These are phyloP conservation scores for Neodon shergylaensis DNA, from an alignment of 2,113 vertebrate species.

Conservation along the genomic window DNA sequence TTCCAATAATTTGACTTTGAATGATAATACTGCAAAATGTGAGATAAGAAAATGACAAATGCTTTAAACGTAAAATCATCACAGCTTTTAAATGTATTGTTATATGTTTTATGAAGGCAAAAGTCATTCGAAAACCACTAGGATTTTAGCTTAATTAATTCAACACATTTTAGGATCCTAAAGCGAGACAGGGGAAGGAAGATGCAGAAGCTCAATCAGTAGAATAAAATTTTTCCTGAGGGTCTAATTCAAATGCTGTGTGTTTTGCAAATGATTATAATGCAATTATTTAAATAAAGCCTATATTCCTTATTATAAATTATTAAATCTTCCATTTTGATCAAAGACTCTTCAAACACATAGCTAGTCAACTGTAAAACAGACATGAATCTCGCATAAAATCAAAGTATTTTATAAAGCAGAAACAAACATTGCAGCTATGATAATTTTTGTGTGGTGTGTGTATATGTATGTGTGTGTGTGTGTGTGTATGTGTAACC, in stretches of 20 bases:
- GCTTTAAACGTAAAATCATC: neutral
- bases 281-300: neutral
- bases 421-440: neutral
- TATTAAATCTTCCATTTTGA: constrained; percentile 13
- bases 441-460: neutral
- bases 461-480: neutral
- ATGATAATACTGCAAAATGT: neutral
- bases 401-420: neutral
- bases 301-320: neutral
- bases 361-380: neutral
- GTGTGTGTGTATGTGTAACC: neutral
- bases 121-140: neutral
- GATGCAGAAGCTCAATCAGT: neutral
- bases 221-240: neutral
- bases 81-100: neutral
- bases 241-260: neutral
- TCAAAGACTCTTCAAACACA: neutral
- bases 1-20: neutral
- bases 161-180: neutral
- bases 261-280: neutral
- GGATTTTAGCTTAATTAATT: neutral
- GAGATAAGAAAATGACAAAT: neutral
- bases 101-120: neutral
- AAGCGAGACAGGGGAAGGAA: neutral
- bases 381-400: neutral